Conservation (phyloP, 1,140 invertebrate genomes). For the Meloidogyne floridensis region DNA sequence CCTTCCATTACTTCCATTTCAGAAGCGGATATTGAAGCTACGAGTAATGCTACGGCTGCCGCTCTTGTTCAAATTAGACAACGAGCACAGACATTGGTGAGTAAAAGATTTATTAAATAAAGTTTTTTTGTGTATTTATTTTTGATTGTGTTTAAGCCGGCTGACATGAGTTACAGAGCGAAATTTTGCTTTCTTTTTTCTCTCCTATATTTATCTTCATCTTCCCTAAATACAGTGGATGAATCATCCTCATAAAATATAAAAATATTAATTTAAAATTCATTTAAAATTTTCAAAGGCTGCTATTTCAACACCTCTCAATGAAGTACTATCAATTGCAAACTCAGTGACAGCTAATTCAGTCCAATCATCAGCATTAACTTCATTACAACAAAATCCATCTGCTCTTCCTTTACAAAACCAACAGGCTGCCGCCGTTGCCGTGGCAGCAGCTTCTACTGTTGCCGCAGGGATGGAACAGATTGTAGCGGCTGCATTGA, state of each 20-base stretch:
- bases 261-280: background rate
- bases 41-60: slow-evolving; percentile 17
- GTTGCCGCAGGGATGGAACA: slow-evolving; percentile 29
- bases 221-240: background rate
- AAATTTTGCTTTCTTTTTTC: no score
- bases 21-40: background rate
- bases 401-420: background rate
- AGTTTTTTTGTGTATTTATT: no score
- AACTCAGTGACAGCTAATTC: background rate
- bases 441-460: background rate
- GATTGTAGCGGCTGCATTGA: slow-evolving; percentile 27
- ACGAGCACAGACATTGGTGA: slow-evolving; percentile 11
- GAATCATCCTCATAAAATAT: no score
- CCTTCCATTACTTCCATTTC: slow-evolving; percentile 13
- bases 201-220: background rate
- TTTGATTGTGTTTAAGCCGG: no score
- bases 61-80: slow-evolving; percentile 23
- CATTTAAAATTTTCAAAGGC: background rate
- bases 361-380: slow-evolving; percentile 4
- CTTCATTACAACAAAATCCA: background rate
- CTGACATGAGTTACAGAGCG: no score
- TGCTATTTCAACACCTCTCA: background rate
- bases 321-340: background rate
- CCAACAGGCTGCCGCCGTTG: slow-evolving; percentile 11
- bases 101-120: background rate